Conservation (phyloP, 1,140 invertebrate genomes). For the Drosophila novamexicana region DNA sequence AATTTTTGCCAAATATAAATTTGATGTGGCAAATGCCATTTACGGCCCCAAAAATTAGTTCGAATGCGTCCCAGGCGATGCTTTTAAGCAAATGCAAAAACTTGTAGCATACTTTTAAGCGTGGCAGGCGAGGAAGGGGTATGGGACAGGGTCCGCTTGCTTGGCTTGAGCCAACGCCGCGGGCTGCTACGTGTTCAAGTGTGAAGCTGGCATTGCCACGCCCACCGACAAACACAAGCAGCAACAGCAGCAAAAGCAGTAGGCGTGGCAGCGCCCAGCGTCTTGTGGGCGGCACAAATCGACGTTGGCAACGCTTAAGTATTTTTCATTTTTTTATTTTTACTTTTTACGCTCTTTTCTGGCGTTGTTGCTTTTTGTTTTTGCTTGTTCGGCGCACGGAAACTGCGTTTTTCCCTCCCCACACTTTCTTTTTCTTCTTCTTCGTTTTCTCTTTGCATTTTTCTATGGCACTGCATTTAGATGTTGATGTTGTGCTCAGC, state of each 20-base stretch:
- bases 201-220: constrained; percentile 70
- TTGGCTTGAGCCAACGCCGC: constrained; percentile 43
- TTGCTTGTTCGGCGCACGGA: constrained; percentile 55
- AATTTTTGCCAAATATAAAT: constrained; percentile 26
- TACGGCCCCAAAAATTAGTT: constrained; percentile 53
- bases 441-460: constrained; percentile 27
- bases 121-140: not conserved
- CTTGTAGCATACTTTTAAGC: constrained; percentile 75
- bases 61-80: constrained; percentile 42
- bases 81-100: constrained; percentile 77
- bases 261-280: constrained; percentile 18
- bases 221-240: constrained; percentile 27
- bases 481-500: constrained; percentile 65
- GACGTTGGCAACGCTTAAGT: constrained; percentile 58
- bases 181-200: constrained; percentile 73
- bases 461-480: constrained; percentile 74
- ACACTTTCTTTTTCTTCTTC: constrained; percentile 33
- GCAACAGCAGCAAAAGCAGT: constrained; percentile 5
- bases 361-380: constrained; percentile 52
- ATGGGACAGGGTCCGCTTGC: constrained; percentile 13
- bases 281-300: constrained; percentile 64
- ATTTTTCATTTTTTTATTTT: constrained; percentile 46
- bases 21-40: constrained; percentile 36
- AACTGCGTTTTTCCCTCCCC: constrained; percentile 64
- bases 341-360: constrained; percentile 39